Evolutionary conservation across 2,797 vertebrate genomes (phyloP), one percentile per base, ranked within the genome.

Genomic region (Carapus acus): DNA sequence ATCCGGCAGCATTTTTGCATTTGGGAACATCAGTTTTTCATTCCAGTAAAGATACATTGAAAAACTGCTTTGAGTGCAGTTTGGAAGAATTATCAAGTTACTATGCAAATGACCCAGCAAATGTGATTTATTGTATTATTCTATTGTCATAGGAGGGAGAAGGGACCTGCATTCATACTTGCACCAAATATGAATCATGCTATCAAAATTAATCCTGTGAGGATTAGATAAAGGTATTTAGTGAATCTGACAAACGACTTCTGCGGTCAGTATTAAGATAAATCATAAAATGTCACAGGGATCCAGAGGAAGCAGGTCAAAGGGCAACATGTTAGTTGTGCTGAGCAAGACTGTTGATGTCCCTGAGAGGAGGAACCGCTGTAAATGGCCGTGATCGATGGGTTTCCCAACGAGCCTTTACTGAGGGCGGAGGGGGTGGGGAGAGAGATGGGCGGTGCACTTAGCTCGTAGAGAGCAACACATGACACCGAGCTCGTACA

Each of bases 341-440:
- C 31, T 33, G 43, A 55, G 24, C 19, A 7, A 37, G n/a, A 29
- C 19, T 27, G 22, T 43, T 68, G 34, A 33, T 43, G 29, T 56
- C 60, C 43, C 51, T 49, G 34, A 48, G 29, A 44, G 37, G 33
- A 40, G 41, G 44, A 29, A 21, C 52, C 18, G 57, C 49, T 62
- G 62, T 66, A 71, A 71, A 70, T 65, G 31, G 48, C 39, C 45
- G 19, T 49, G 52, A 69, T 58, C 38, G 18, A 74, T 72, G 49
- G 16, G 1, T 45, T 33, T 52, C 27, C 27, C 41, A 12, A 16
- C 23, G 63, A 58, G 56, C 22, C 31, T 69, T 65, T 70, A 69
- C 15, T 49, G 45, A 51, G 18, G 39, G 24, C 15, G 37, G 29
- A 49, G 51, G 19, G 9, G 16, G 18, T 24, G 16, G 19, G 36